These are phyloP conservation scores for Diarsia dahlii DNA, from an alignment of 2,888 invertebrate species.

Conservation along the genomic window DNA sequence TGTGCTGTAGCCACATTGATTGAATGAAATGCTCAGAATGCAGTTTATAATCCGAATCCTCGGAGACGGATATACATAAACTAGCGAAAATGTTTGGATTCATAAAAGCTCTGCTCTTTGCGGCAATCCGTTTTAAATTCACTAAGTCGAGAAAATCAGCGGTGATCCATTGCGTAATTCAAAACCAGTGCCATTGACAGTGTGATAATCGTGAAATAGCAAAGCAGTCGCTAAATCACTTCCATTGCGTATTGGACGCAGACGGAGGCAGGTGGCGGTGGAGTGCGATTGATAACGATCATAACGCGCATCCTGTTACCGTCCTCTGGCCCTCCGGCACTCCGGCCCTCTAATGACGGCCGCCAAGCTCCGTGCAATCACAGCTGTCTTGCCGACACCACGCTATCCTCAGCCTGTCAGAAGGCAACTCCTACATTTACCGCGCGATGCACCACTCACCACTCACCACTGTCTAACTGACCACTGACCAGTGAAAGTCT, in stretches of 20 bases:
- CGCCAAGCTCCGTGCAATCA: background rate
- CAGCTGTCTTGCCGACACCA: slow-evolving; percentile 16
- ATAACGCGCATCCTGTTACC: slow-evolving; percentile 16
- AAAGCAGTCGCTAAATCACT: slow-evolving; percentile 7
- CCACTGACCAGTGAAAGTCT: slow-evolving; percentile 18
- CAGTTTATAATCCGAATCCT: background rate
- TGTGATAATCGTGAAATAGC: background rate
- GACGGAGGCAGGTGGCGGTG: slow-evolving; percentile 3
- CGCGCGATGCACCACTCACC: background rate
- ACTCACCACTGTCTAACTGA: background rate
- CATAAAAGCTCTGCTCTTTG: background rate
- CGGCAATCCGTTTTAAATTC: slow-evolving; percentile 3
- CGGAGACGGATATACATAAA: background rate
- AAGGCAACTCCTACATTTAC: background rate
- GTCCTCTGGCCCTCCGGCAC: slow-evolving; percentile 16
- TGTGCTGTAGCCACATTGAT: background rate
- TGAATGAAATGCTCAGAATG: background rate
- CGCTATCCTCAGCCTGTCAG: background rate
- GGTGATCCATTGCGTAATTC: background rate
- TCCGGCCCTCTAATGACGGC: slow-evolving; percentile 15
- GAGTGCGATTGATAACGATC: slow-evolving; percentile 26
- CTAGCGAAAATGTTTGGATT: background rate
- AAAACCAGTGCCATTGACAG: background rate
- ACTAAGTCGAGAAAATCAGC: background rate
- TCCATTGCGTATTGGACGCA: slow-evolving; percentile 1